These are phyloP conservation scores for Ianthella basta DNA, from an alignment of 37 sponge, comb jelly and placozoan species.

Conservation along the genomic window DNA sequence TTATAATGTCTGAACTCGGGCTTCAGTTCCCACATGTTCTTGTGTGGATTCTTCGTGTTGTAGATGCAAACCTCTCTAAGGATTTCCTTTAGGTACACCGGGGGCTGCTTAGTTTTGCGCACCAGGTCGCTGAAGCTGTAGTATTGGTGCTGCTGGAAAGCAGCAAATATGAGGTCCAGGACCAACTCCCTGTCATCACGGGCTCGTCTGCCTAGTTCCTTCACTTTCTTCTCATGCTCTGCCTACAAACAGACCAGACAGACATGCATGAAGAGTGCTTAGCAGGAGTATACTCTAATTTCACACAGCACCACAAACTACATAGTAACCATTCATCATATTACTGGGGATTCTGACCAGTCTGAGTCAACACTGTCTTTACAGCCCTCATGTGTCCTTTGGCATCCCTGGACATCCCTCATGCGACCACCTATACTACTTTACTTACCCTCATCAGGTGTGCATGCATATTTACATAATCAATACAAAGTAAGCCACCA, in stretches of 20 bases:
- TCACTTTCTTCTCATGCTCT: constrained; percentile 61
- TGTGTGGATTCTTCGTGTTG: constrained; percentile 91
- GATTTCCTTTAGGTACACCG: constrained; percentile 87
- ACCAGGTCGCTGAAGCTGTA: constrained; percentile 89
- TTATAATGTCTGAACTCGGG: constrained; percentile 78
- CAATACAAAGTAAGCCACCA: too few relatives aligned
- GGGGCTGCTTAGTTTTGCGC: constrained; percentile 89
- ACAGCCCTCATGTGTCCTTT: too few relatives aligned
- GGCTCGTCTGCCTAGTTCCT: constrained; percentile 78
- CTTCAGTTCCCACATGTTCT: constrained; percentile 98
- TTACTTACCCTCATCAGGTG: too few relatives aligned
- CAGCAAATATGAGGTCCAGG: constrained; percentile 82
- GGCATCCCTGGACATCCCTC: too few relatives aligned
- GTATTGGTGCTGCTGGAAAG: constrained; percentile 90
- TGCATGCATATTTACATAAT: too few relatives aligned
- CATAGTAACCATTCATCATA: too few relatives aligned
- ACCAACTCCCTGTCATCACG: constrained; percentile 79
- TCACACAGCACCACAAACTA: not conserved
- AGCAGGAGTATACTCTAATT: too few relatives aligned
- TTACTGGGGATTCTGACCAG: too few relatives aligned
- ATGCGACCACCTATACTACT: too few relatives aligned
- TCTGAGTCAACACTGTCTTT: too few relatives aligned
- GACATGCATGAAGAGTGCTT: not conserved
- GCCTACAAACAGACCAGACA: constrained; percentile 20
- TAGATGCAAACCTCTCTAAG: constrained; percentile 84